These are phyloP conservation scores for Netelia melanura DNA, from an alignment of 2,888 invertebrate species.

Conservation along the genomic window DNA sequence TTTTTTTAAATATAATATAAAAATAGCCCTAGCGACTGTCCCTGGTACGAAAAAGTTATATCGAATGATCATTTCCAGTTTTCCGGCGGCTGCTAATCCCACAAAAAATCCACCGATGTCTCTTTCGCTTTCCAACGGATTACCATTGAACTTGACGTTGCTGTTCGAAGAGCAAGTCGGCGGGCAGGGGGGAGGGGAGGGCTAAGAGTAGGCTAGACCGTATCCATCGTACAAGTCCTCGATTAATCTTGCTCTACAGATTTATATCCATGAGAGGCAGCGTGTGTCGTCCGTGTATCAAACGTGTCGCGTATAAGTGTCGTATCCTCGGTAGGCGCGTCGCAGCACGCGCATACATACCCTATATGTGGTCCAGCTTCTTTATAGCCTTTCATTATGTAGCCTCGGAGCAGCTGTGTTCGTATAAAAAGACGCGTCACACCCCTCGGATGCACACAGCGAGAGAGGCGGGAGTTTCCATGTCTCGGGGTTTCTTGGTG, in stretches of 20 bases:
- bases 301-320: constrained; percentile 38
- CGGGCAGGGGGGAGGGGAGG: background rate
- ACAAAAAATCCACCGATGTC: constrained; percentile 54
- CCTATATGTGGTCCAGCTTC: constrained; percentile 79
- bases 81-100: constrained; percentile 66
- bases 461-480: constrained; percentile 61
- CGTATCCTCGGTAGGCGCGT: constrained; percentile 77
- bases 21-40: constrained; percentile 27
- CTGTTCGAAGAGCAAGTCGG: background rate
- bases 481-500: constrained; percentile 32
- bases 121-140: constrained; percentile 68
- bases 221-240: constrained; percentile 67
- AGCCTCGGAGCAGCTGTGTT: constrained; percentile 75
- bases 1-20: background rate
- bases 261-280: constrained; percentile 64
- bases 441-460: constrained; percentile 73
- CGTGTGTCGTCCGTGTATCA: constrained; percentile 34
- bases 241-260: constrained; percentile 80
- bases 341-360: constrained; percentile 76
- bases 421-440: constrained; percentile 77
- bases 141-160: constrained; percentile 70
- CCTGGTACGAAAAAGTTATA: constrained; percentile 37
- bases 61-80: constrained; percentile 67
- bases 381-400: constrained; percentile 80
- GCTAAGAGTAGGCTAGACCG: constrained; percentile 5